Evolutionary conservation across 2,113 vertebrate species (phyloP).

Genomic region (Engystomops pustulosus): DNA sequence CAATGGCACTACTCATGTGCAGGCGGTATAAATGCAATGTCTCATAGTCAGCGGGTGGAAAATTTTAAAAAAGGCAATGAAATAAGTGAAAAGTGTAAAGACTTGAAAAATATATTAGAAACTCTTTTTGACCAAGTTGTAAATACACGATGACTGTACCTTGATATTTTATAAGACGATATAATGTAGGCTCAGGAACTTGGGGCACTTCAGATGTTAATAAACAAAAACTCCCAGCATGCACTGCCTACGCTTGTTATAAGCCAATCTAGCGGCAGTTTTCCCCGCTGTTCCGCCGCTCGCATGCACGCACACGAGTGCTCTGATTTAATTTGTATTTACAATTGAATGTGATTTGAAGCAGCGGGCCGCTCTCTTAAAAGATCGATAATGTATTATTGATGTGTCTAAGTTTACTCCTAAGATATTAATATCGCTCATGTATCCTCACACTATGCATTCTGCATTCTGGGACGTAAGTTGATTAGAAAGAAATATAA

Average conservation of each 20-base stretch:
- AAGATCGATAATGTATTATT: constrained; percentile 36
- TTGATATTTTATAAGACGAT: neutral
- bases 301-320: neutral
- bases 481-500: constrained; percentile 1
- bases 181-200: neutral
- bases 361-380: constrained; percentile 5
- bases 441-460: neutral
- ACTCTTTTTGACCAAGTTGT: neutral
- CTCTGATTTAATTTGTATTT: constrained; percentile 44
- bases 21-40: no score
- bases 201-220: neutral
- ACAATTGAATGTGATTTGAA: constrained; percentile 26
- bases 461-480: neutral
- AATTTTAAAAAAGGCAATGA: neutral
- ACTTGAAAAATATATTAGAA: no score
- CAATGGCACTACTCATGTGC: no score
- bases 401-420: constrained; percentile 5
- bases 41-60: no score
- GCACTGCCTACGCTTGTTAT: constrained; percentile 16
- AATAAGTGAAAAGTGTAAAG: neutral
- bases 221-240: constrained; percentile 21
- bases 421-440: constrained; percentile 22
- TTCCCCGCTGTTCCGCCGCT: constrained; percentile 13
- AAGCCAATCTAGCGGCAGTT: neutral
- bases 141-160: neutral